Evolutionary conservation across 2,888 invertebrate species (phyloP).

Genomic region (Synanthedon formicaeformis): DNA sequence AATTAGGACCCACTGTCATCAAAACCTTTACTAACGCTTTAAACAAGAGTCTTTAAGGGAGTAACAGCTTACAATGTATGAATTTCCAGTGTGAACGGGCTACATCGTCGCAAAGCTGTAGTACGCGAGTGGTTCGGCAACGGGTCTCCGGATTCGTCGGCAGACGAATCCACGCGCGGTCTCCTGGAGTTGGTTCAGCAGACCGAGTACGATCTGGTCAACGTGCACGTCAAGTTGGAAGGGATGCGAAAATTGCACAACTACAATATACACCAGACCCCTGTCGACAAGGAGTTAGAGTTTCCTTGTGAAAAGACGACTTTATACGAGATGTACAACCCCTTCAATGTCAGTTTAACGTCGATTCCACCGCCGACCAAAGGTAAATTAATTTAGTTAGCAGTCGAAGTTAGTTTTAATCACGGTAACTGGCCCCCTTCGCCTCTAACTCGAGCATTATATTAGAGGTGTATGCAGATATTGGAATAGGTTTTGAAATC

Average conservation of each 20-base stretch:
- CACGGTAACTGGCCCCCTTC: neutral
- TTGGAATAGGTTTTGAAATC: neutral
- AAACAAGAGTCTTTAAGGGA: no score
- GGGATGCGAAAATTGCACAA: conserved; percentile 76
- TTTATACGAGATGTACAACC: conserved; percentile 89
- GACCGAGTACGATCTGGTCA: conserved; percentile 85
- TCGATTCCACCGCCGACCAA: conserved; percentile 70
- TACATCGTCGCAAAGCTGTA: conserved; percentile 85
- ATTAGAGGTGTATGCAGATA: no score
- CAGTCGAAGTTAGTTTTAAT: neutral
- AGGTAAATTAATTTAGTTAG: conserved; percentile 25
- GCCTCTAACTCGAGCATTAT: no score
- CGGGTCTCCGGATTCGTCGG: conserved; percentile 43
- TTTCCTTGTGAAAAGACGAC: conserved; percentile 90
- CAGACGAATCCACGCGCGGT: conserved; percentile 74
- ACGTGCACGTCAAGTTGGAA: conserved; percentile 81
- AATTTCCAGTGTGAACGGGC: conserved; percentile 74
- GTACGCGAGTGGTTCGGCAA: conserved; percentile 91
- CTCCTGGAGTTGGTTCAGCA: conserved; percentile 87
- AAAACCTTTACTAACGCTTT: no score
- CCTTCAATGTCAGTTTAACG: conserved; percentile 76
- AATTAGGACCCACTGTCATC: no score
- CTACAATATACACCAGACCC: conserved; percentile 88
- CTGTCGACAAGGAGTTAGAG: conserved; percentile 84
- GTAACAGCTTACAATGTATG: no score